Percentiles rank a stretch among this genome's conserved stretches.
phyloP scores from a whole-genome alignment of 2,113 vertebrate genomes.

The Amia ocellicauda region DNA sequence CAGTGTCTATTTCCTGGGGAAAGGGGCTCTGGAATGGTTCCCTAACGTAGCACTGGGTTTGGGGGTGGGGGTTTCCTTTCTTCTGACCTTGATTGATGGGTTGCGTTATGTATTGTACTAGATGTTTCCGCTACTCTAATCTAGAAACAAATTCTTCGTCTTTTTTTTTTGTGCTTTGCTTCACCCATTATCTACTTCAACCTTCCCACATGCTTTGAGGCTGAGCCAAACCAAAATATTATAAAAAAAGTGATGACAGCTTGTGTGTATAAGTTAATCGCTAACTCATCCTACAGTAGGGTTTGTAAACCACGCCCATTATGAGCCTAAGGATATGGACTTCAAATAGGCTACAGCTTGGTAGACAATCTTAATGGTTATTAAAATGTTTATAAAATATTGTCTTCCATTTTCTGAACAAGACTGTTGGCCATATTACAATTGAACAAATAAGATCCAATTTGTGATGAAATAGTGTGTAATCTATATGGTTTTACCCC shows the following conservation, averaged over 20 bases:
- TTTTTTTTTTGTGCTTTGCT: no score
- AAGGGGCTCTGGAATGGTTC: not conserved
- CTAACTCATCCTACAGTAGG: constrained; percentile 15
- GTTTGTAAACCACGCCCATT: constrained; percentile 15
- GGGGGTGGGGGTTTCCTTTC: no score
- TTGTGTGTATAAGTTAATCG: constrained; percentile 17
- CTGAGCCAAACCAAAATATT: constrained; percentile 9
- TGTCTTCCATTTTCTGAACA: no score
- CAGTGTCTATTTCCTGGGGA: not conserved
- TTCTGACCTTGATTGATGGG: no score
- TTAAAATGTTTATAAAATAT: no score
- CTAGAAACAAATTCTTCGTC: no score
- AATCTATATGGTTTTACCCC: no score
- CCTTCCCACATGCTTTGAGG: constrained; percentile 21
- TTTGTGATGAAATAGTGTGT: no score
- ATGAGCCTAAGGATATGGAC: constrained; percentile 19
- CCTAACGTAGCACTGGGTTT: not conserved
- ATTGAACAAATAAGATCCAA: no score
- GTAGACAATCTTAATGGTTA: not conserved
- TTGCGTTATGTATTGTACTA: no score
- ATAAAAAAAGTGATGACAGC: constrained; percentile 19
- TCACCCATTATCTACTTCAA: constrained; percentile 17
- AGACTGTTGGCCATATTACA: no score
- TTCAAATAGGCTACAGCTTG: constrained; percentile 11
- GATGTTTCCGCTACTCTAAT: no score